Evolutionary conservation across 2,888 invertebrate genomes (phyloP), one percentile per base, ranked within the genome.

Genomic region (Mythimna impura): DNA sequence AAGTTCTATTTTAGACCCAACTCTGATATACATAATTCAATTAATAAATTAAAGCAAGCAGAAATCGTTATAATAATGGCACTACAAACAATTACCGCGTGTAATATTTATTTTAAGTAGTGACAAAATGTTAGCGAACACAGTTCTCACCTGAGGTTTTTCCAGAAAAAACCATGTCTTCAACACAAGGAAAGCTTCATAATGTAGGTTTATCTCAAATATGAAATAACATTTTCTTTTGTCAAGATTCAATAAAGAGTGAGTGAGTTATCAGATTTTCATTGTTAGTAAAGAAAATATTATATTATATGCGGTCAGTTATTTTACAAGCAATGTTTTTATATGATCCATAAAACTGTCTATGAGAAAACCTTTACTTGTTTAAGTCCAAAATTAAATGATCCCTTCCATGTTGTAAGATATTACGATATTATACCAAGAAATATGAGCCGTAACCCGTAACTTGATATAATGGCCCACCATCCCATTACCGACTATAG

Each of bases 301-400:
- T 68, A 47, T 62, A 58, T 78, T 62, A 58, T 78, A 63, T 66
- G 43, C 36, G 47, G 70, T 55, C 40, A 61, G 54, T 36, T 50
- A 50, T 75, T 63, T 70, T 66, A 62, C 40, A 52, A 34, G 57
- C 65, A 65, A 69, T 74, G 74, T 76, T 58, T 74, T 78, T 75
- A 68, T 66, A 75, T 64, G 63, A 66, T 14, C 71, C 70, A 80
- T 75, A 70, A 78, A 80, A 78, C 70, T 78, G 65, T 68, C 67
- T 73, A 65, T 64, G 43, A 73, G 55, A 36, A 73, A 61, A 61
- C 52, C 60, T 64, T 65, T 30, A 66, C 62, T 80, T 66, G 62
- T 75, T 75, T 75, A 75, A 80, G 50, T 78, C 62, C 40, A 75
- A 78, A 78, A 78, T 75, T 70, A 75, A 80, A 78, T 36, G 70